Percentiles rank a stretch among this genome's conserved stretches.
phyloP scores from a whole-genome alignment of 2,113 vertebrate species.

The Xyliphius kryptos region DNA sequence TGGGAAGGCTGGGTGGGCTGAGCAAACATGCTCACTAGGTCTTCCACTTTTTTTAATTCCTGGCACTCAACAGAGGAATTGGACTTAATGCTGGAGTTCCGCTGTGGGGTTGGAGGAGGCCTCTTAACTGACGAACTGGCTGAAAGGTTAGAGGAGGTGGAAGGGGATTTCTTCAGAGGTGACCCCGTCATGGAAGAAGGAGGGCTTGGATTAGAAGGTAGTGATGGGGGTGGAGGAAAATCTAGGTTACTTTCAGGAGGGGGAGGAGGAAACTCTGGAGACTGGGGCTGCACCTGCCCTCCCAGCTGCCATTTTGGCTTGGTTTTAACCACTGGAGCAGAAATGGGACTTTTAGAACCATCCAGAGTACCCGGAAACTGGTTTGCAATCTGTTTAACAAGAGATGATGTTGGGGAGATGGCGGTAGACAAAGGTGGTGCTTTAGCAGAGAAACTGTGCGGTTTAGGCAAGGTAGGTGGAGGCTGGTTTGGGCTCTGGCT shows the following conservation, averaged over 20 bases:
- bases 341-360: conserved; percentile 67
- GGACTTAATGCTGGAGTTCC: conserved; percentile 88
- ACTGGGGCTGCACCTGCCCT: conserved; percentile 59
- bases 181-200: conserved; percentile 63
- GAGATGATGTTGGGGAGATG: conserved; percentile 63
- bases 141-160: conserved; percentile 66
- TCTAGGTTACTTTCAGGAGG: conserved; percentile 79
- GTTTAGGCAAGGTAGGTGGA: conserved; percentile 81
- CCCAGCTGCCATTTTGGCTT: conserved; percentile 90
- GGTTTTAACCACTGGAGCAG: conserved; percentile 84
- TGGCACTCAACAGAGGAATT: conserved; percentile 63
- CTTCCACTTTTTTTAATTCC: conserved; percentile 86
- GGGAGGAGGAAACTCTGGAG: conserved; percentile 88
- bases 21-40: conserved; percentile 83
- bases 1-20: conserved; percentile 58
- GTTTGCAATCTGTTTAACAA: conserved; percentile 86
- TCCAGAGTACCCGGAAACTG: conserved; percentile 77
- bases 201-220: conserved; percentile 40
- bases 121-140: conserved; percentile 72
- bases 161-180: conserved; percentile 77
- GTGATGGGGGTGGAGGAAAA: conserved; percentile 63
- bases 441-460: conserved; percentile 78
- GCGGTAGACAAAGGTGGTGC: conserved; percentile 60
- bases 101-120: conserved; percentile 86
- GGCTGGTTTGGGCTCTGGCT: conserved; percentile 69